These are phyloP conservation scores for Heteromurus nitidus DNA, from an alignment of 2,888 invertebrate genomes.

Conservation along the genomic window DNA sequence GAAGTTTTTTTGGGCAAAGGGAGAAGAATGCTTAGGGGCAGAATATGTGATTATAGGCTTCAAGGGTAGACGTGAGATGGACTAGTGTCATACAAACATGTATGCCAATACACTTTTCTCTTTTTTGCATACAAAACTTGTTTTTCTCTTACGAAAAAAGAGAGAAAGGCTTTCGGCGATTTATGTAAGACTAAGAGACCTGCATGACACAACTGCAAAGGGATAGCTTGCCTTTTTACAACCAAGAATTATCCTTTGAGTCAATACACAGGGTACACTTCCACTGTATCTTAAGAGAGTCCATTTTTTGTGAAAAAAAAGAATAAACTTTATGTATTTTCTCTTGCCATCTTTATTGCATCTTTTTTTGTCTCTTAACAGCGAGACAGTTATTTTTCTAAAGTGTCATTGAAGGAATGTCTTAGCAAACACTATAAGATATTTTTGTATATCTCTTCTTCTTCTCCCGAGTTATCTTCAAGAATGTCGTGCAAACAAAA, in stretches of 20 bases:
- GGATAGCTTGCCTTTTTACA: background rate
- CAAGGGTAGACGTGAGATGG: no score
- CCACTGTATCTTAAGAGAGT: background rate
- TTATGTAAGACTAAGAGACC: no score
- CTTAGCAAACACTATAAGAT: no score
- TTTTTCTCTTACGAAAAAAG: background rate
- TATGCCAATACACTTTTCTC: background rate
- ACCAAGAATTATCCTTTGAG: background rate
- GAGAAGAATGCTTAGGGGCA: no score
- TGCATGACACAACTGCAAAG: background rate
- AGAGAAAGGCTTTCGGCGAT: slow-evolving; percentile 3
- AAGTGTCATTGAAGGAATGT: no score
- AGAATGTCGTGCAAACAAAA: no score
- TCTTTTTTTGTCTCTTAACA: background rate
- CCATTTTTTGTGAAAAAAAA: background rate
- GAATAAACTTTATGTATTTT: background rate
- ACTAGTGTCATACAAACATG: background rate
- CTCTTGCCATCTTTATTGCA: no score
- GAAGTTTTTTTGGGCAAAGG: no score
- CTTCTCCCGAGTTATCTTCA: no score
- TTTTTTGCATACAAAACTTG: background rate
- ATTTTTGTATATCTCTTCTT: no score
- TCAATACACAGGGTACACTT: background rate
- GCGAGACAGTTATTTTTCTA: background rate
- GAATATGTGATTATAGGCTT: no score